A percentile compares a stretch with the other conserved stretches of the same genome.
Conservation (phyloP, 1,140 invertebrate genomes). For the Brachionus angularis region DNA sequence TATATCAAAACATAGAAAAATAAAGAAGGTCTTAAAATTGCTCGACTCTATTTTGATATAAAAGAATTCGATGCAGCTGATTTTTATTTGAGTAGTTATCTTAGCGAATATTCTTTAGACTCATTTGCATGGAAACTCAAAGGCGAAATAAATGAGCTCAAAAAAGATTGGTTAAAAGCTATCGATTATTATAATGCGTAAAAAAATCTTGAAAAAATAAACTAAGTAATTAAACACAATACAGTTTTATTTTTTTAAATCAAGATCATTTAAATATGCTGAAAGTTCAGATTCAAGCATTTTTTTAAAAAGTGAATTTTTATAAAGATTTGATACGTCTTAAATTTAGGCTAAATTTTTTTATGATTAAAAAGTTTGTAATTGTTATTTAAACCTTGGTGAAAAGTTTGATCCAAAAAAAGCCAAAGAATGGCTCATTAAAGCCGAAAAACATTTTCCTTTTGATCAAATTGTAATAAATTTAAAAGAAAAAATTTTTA, state of each 20-base stretch:
- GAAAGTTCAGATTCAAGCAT: neutral
- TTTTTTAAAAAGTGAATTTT: neutral
- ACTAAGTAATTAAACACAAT: neutral
- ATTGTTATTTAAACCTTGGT: constrained; percentile 2
- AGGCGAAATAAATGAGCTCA: neutral
- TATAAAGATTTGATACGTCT: no score
- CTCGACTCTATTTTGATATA: constrained; percentile 26
- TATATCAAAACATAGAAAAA: no score
- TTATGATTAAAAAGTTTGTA: constrained; percentile 40
- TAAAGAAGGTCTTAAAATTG: constrained; percentile 41
- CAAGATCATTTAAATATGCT: neutral
- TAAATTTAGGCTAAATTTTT: no score
- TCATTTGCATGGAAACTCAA: constrained; percentile 38
- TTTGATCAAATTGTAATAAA: neutral
- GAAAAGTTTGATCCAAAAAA: constrained; percentile 17
- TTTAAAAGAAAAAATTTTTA: constrained; percentile 9
- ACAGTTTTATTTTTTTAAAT: neutral
- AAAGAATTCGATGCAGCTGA: constrained; percentile 30
- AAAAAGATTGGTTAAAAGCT: constrained; percentile 27
- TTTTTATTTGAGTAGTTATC: constrained; percentile 20
- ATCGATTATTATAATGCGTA: constrained; percentile 15
- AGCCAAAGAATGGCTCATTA: constrained; percentile 30
- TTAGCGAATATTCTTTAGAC: constrained; percentile 27
- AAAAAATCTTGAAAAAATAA: neutral
- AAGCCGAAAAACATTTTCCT: constrained; percentile 1